A percentile compares a stretch with the other conserved stretches of the same genome.
Conservation (phyloP, 1,140 invertebrate species). For the Cardiocondyla obscurior region DNA sequence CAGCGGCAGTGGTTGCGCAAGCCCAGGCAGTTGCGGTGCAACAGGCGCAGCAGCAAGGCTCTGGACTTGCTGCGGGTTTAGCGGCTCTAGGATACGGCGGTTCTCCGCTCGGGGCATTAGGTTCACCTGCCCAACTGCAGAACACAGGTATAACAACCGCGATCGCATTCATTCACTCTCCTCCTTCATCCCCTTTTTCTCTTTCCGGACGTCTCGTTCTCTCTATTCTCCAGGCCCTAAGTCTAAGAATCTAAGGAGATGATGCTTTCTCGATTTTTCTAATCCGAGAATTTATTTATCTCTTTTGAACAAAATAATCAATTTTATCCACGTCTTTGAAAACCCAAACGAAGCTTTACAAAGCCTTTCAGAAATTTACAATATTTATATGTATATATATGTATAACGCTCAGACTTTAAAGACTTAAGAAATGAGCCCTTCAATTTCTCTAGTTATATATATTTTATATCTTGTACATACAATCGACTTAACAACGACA, state of each 20-base stretch:
- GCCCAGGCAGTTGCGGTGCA: slow-evolving; percentile 83
- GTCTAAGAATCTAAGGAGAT: too few relatives aligned
- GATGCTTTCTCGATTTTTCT: background rate
- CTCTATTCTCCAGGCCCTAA: background rate
- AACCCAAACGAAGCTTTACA: background rate
- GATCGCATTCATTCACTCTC: background rate
- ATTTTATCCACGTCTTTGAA: background rate
- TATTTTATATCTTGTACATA: slow-evolving; percentile 32
- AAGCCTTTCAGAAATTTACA: background rate
- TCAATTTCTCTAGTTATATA: background rate
- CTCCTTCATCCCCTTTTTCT: background rate
- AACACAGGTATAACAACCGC: slow-evolving; percentile 80
- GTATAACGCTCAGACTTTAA: background rate
- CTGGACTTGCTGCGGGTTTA: slow-evolving; percentile 82
- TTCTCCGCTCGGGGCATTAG: slow-evolving; percentile 82
- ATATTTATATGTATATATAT: background rate
- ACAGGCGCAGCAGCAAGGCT: slow-evolving; percentile 83
- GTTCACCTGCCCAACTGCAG: slow-evolving; percentile 83
- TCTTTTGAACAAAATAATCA: background rate
- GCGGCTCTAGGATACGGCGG: slow-evolving; percentile 83
- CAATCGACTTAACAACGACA: background rate
- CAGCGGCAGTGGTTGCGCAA: slow-evolving; percentile 82
- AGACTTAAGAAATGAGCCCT: background rate
- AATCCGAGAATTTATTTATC: background rate
- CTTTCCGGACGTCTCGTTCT: background rate